A percentile compares a stretch with the other conserved stretches of the same genome.
These are phyloP conservation scores for Epinephelus moara DNA, from an alignment of 2,113 vertebrate genomes.

Conservation along the genomic window DNA sequence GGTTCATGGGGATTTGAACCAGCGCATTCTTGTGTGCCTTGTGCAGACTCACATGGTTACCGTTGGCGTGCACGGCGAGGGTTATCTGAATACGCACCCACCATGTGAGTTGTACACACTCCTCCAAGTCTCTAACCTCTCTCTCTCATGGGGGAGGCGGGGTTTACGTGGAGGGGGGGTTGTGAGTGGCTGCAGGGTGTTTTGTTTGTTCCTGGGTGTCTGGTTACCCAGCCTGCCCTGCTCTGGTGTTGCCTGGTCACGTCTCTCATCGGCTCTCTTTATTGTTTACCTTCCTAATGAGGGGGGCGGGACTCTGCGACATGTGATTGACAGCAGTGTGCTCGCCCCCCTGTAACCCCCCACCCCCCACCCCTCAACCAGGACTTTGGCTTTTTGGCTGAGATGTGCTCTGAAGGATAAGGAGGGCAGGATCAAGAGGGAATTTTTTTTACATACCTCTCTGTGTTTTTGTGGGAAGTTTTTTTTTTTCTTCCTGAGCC, in stretches of 20 bases:
- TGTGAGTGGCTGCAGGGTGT: constrained; percentile 79
- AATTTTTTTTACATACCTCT: constrained; percentile 52
- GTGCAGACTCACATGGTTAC: constrained; percentile 99
- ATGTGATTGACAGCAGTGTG: constrained; percentile 94
- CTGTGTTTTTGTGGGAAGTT: constrained; percentile 49
- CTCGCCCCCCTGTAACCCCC: constrained; percentile 54
- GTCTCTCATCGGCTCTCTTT: constrained; percentile 93
- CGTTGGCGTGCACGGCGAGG: constrained; percentile 91
- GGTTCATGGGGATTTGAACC: constrained; percentile 95
- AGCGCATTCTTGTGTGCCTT: constrained; percentile 97
- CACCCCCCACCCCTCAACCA: constrained; percentile 76
- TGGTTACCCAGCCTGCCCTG: constrained; percentile 86
- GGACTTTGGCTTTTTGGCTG: constrained; percentile 88
- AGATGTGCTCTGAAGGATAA: constrained; percentile 76
- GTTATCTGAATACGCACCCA: constrained; percentile 97
- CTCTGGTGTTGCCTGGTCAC: constrained; percentile 91
- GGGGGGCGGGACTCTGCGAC: constrained; percentile 91
- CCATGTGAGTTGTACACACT: constrained; percentile 89
- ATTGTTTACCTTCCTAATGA: constrained; percentile 99
- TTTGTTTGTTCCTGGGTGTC: constrained; percentile 85
- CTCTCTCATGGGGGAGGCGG: constrained; percentile 73
- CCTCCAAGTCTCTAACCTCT: constrained; percentile 70
- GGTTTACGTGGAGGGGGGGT: constrained; percentile 31
- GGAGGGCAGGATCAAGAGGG: constrained; percentile 47
- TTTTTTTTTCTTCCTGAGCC: constrained; percentile 27